Evolutionary conservation across 2,888 invertebrate genomes (phyloP).

Genomic region (Crepidodera aurea): DNA sequence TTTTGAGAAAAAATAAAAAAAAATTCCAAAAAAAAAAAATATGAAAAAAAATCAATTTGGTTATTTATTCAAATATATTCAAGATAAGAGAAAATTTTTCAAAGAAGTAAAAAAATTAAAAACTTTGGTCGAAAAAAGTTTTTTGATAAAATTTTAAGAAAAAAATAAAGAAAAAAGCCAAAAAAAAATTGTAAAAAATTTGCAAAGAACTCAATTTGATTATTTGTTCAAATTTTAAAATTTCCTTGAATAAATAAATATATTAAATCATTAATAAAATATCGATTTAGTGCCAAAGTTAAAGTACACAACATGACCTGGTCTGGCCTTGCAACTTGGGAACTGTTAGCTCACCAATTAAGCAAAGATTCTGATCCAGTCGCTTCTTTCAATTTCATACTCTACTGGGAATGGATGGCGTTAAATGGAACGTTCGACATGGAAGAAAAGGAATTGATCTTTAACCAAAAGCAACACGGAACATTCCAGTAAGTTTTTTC

Average conservation of each 20-base stretch:
- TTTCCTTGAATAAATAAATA: too few species aligned
- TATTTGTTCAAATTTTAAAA: background rate
- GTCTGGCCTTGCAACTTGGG: conserved; percentile 15
- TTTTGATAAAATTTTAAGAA: too few species aligned
- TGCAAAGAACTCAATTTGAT: too few species aligned
- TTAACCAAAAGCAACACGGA: background rate
- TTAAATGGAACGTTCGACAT: background rate
- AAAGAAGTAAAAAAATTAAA: too few species aligned
- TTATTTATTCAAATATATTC: background rate
- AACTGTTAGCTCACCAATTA: background rate
- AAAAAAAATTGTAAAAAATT: too few species aligned
- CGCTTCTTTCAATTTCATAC: background rate
- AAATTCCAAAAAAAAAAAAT: too few species aligned
- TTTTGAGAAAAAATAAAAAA: too few species aligned
- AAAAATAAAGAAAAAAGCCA: too few species aligned
- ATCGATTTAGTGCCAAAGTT: conserved; percentile 7
- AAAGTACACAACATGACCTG: background rate
- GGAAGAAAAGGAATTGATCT: background rate
- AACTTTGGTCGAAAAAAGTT: too few species aligned
- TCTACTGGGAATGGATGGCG: background rate
- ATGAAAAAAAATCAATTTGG: too few species aligned
- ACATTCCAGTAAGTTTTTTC: background rate
- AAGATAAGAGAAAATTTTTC: too few species aligned
- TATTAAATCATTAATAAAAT: background rate
- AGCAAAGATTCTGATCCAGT: background rate